phyloP scores from a whole-genome alignment of 2,113 vertebrate genomes.

The Telmatochromis sp. region DNA sequence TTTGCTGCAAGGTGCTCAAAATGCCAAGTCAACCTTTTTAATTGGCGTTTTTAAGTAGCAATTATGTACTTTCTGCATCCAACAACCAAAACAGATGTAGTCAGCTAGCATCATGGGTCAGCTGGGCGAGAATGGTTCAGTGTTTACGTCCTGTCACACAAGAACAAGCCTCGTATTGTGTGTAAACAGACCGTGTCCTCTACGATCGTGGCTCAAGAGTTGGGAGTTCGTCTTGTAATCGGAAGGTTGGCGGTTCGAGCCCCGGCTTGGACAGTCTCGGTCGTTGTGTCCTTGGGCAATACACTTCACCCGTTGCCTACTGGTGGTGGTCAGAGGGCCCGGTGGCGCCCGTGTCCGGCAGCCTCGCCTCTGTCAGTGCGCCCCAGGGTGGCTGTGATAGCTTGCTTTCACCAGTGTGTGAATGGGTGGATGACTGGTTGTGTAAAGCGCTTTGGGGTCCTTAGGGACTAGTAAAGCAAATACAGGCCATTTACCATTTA shows the following conservation, averaged over 20 bases:
- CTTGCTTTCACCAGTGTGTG: too few relatives aligned
- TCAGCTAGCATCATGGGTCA: background rate
- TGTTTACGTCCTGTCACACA: background rate
- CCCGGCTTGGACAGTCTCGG: accelerated
- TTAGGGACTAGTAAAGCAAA: too few relatives aligned
- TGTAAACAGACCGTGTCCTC: background rate
- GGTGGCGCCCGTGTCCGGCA: too few relatives aligned
- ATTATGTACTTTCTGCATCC: background rate
- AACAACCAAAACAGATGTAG: background rate
- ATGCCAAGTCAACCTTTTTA: background rate
- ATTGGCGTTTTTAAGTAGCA: accelerated
- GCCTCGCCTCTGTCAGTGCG: too few relatives aligned
- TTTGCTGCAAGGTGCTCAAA: background rate
- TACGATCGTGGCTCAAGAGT: accelerated
- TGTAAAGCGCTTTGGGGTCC: too few relatives aligned
- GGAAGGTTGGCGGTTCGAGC: too few relatives aligned
- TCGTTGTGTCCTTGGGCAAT: too few relatives aligned
- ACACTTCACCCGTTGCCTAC: too few relatives aligned
- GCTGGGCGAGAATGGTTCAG: background rate
- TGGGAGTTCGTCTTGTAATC: accelerated
- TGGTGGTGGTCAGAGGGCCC: too few relatives aligned
- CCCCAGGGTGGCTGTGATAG: too few relatives aligned
- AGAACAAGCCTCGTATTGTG: background rate
- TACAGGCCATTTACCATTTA: too few relatives aligned
- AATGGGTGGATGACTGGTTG: accelerated